These are phyloP conservation scores for Cinclus mexicanus DNA, from an alignment of 2,113 vertebrate genomes.

Conservation along the genomic window DNA sequence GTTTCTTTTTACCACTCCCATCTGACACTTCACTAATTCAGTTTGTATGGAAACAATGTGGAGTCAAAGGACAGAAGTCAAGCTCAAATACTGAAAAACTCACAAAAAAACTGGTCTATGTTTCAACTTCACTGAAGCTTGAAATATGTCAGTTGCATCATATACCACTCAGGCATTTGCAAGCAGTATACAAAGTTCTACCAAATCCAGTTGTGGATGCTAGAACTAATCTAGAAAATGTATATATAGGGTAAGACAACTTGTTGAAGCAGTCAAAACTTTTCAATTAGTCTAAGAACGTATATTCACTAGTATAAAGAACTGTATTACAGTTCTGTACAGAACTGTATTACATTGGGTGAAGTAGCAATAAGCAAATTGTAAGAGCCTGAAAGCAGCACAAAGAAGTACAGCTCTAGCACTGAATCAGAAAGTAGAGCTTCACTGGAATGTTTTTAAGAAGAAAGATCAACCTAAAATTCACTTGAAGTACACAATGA, in stretches of 20 bases:
- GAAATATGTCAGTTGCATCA: background rate
- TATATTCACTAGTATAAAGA: background rate
- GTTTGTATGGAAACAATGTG: background rate
- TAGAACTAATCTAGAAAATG: background rate
- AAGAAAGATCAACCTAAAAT: background rate
- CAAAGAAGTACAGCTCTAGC: background rate
- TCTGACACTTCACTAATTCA: background rate
- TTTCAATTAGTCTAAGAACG: background rate
- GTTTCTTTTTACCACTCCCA: background rate
- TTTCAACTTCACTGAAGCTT: background rate
- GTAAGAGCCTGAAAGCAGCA: background rate
- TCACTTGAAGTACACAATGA: background rate
- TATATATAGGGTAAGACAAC: background rate
- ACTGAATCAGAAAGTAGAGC: background rate
- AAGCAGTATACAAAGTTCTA: background rate
- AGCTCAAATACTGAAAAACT: background rate
- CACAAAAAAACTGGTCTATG: background rate
- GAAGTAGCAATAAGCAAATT: background rate
- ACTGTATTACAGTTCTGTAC: background rate
- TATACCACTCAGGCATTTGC: background rate
- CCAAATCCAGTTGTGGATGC: background rate
- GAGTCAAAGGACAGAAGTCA: background rate
- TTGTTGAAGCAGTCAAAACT: background rate
- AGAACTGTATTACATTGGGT: background rate
- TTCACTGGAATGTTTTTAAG: background rate